Conservation (phyloP, 2,113 vertebrate genomes). For the Epinephelus cyanopodus region DNA sequence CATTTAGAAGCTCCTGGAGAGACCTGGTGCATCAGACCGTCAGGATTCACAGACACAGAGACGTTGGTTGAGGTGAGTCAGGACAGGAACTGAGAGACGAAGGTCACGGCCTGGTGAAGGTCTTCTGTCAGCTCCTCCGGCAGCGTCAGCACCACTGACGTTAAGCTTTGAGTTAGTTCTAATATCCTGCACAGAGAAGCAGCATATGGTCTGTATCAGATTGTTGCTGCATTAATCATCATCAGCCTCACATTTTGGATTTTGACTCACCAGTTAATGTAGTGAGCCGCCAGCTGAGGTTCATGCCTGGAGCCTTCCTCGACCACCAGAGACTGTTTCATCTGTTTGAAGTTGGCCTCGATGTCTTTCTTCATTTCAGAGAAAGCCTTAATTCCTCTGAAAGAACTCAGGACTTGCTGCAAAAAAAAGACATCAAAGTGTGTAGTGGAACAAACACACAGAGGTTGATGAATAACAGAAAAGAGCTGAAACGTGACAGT, state of each 20-base stretch:
- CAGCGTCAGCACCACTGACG: slow-evolving; percentile 74
- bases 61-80: slow-evolving; percentile 27
- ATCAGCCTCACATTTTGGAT: background rate
- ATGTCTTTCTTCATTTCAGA: slow-evolving; percentile 84
- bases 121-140: slow-evolving; percentile 83
- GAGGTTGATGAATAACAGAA: background rate
- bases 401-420: slow-evolving; percentile 86
- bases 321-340: slow-evolving; percentile 83
- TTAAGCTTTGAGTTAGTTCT: slow-evolving; percentile 78
- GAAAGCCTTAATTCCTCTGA: slow-evolving; percentile 81
- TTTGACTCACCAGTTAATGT: slow-evolving; percentile 83
- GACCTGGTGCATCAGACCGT: background rate
- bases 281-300: slow-evolving; percentile 83
- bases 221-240: background rate
- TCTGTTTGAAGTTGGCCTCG: slow-evolving; percentile 87
- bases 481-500: background rate
- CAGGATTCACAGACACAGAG: background rate
- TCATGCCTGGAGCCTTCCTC: slow-evolving; percentile 83
- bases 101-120: slow-evolving; percentile 78
- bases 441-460: background rate
- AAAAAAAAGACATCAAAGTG: slow-evolving; percentile 18
- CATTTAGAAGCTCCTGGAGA: slow-evolving; percentile 24
- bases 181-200: slow-evolving; percentile 76
- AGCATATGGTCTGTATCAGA: background rate
- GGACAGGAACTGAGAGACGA: slow-evolving; percentile 79